A percentile compares a stretch with the other conserved stretches of the same genome.
Evolutionary conservation across 1,140 invertebrate species (phyloP).

Genomic region (Dendroctonus ponderosae): DNA sequence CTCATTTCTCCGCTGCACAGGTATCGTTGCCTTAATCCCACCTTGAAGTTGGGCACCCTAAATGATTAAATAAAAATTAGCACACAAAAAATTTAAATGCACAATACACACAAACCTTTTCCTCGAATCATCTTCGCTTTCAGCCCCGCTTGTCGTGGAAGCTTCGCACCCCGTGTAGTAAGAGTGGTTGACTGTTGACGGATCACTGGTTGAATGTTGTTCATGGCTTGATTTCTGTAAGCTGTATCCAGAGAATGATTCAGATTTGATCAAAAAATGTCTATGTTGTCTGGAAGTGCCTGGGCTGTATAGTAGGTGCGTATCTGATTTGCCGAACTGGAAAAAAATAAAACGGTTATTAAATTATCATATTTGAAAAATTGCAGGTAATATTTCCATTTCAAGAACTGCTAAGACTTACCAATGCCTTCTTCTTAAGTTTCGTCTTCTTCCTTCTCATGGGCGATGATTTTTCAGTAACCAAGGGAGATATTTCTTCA

Average conservation of each 20-base stretch:
- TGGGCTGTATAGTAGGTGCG: slow-evolving; percentile 31
- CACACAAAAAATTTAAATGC: neutral
- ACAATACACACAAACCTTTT: slow-evolving; percentile 39
- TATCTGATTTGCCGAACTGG: slow-evolving; percentile 42
- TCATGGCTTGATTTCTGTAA: slow-evolving; percentile 55
- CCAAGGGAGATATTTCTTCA: slow-evolving; percentile 58
- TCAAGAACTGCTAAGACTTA: slow-evolving; percentile 37
- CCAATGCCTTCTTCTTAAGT: slow-evolving; percentile 61
- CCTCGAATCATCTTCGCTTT: slow-evolving; percentile 44
- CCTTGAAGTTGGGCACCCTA: slow-evolving; percentile 43
- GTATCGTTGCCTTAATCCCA: slow-evolving; percentile 41
- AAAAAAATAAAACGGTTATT: slow-evolving; percentile 10
- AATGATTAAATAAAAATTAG: slow-evolving; percentile 18
- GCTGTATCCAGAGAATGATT: slow-evolving; percentile 63
- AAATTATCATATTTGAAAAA: neutral
- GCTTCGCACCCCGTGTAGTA: slow-evolving; percentile 43
- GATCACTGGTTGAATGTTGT: slow-evolving; percentile 60
- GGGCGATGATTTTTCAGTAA: slow-evolving; percentile 54
- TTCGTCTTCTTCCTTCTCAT: slow-evolving; percentile 67
- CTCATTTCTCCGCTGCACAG: slow-evolving; percentile 37
- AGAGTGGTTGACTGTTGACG: slow-evolving; percentile 52
- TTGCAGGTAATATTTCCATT: neutral
- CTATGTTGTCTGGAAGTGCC: slow-evolving; percentile 15
- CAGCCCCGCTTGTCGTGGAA: slow-evolving; percentile 50
- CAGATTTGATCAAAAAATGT: slow-evolving; percentile 60